Conservation (phyloP, 2,888 invertebrate genomes). For the Fragum whitleyi region DNA sequence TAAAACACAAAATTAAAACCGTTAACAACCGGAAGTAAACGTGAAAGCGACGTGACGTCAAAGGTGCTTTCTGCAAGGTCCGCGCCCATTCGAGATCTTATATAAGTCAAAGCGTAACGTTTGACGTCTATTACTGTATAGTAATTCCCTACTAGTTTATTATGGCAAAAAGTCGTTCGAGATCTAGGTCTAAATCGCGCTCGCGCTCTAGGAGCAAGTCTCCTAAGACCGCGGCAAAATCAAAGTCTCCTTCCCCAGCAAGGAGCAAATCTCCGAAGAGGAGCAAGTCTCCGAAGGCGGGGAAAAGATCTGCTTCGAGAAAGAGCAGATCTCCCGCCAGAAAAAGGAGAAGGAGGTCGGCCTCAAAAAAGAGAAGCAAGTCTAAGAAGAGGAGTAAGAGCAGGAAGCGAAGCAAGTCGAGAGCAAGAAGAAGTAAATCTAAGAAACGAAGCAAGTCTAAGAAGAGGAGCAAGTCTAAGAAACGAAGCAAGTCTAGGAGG, state of each 20-base stretch:
- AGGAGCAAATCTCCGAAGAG: slow-evolving; percentile 40
- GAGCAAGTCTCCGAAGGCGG: slow-evolving; percentile 38
- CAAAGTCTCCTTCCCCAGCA: slow-evolving; percentile 32
- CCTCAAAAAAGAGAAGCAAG: slow-evolving; percentile 39
- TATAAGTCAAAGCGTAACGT: slow-evolving; percentile 11
- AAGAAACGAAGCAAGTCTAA: slow-evolving; percentile 26
- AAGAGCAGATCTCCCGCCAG: slow-evolving; percentile 33
- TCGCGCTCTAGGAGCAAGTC: slow-evolving; percentile 45
- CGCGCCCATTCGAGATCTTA: neutral
- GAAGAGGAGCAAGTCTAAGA: slow-evolving; percentile 42
- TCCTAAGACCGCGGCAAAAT: slow-evolving; percentile 22
- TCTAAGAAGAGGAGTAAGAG: slow-evolving; percentile 13
- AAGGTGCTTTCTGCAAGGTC: slow-evolving; percentile 5
- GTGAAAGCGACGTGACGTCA: slow-evolving; percentile 8
- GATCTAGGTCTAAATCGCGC: slow-evolving; percentile 27
- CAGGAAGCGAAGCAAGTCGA: slow-evolving; percentile 28
- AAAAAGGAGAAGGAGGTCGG: slow-evolving; percentile 26
- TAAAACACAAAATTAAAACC: slow-evolving; percentile 3
- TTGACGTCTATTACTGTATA: neutral
- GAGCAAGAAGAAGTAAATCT: slow-evolving; percentile 5
- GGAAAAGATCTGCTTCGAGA: slow-evolving; percentile 43
- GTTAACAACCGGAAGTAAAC: slow-evolving; percentile 3
- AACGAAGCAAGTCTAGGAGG: slow-evolving; percentile 56
- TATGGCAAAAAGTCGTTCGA: slow-evolving; percentile 42
- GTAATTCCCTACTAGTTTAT: neutral